These are phyloP conservation scores for Stenchaetothrips biformis DNA, from an alignment of 2,888 invertebrate species.

Conservation along the genomic window DNA sequence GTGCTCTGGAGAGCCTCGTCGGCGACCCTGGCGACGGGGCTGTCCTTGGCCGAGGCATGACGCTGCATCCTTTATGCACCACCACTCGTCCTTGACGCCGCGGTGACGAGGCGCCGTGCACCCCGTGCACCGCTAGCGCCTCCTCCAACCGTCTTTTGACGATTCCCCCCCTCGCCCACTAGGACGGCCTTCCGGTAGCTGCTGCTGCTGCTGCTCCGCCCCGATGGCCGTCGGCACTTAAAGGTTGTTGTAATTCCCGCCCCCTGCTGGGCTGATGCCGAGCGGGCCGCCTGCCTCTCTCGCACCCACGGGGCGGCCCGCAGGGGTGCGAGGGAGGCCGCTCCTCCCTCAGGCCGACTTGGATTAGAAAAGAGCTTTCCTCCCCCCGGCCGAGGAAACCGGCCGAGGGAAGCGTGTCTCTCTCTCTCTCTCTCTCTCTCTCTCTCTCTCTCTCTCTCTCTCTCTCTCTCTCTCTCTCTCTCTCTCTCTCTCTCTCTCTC, in stretches of 20 bases:
- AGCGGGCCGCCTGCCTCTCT: no score
- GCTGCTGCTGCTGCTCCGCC: no score
- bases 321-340: no score
- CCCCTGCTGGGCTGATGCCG: no score
- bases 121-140: background rate
- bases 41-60: background rate
- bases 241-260: no score
- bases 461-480: background rate
- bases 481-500: background rate
- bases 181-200: background rate
- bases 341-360: no score
- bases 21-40: no score
- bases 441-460: background rate
- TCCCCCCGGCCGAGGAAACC: background rate
- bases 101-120: background rate
- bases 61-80: background rate
- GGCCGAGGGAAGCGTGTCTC: background rate
- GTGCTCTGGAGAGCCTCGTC: background rate
- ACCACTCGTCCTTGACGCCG: background rate
- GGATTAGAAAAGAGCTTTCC: no score
- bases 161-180: background rate
- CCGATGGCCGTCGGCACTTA: no score
- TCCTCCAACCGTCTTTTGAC: background rate
- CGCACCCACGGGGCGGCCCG: no score
- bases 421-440: background rate